Evolutionary conservation across 2,113 vertebrate genomes (phyloP).

Genomic region (Ptychochromis oligacanthus): DNA sequence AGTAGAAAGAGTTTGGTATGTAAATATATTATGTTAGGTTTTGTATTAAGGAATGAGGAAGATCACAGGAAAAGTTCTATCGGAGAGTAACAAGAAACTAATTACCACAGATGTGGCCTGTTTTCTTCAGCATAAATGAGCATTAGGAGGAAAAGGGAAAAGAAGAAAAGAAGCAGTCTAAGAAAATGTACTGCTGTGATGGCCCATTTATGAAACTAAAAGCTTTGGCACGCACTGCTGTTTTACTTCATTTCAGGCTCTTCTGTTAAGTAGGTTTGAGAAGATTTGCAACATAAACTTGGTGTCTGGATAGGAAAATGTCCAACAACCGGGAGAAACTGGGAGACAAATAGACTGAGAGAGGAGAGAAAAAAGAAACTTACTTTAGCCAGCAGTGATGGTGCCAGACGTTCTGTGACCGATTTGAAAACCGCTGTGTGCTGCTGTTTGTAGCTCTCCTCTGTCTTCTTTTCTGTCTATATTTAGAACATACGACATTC

Average conservation of each 20-base stretch:
- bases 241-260: constrained; percentile 32
- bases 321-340: neutral
- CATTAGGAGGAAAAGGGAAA: neutral
- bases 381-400: constrained; percentile 60
- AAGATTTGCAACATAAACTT: constrained; percentile 25
- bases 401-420: constrained; percentile 59
- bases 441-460: constrained; percentile 68
- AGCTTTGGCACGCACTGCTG: constrained; percentile 26
- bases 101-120: constrained; percentile 35
- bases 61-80: neutral
- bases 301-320: constrained; percentile 2
- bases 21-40: neutral
- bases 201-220: constrained; percentile 48
- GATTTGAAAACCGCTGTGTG: constrained; percentile 75
- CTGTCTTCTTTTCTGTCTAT: constrained; percentile 66
- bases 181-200: constrained; percentile 31
- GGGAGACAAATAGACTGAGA: neutral
- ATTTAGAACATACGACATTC: constrained; percentile 24
- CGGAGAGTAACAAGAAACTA: constrained; percentile 9
- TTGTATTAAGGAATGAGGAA: neutral
- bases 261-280: constrained; percentile 28
- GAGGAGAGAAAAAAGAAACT: constrained; percentile 30
- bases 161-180: constrained; percentile 20
- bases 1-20: neutral
- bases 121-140: constrained; percentile 37